These are phyloP conservation scores for Sycophila sp. DNA, from an alignment of 1,140 invertebrate species.

Conservation along the genomic window DNA sequence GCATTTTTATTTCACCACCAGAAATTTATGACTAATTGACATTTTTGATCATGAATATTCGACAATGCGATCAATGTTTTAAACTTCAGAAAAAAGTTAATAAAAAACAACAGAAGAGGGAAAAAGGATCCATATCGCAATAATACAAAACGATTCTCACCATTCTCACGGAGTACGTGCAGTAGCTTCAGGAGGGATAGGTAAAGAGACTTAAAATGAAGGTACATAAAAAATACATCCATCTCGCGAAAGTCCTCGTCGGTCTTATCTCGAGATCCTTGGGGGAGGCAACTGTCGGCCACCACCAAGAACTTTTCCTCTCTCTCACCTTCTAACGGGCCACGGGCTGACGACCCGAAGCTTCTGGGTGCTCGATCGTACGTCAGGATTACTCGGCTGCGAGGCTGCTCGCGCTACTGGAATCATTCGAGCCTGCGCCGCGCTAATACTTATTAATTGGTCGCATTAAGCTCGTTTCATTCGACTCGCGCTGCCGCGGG, in stretches of 20 bases:
- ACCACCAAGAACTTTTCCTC: too few species aligned
- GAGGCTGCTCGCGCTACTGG: constrained; percentile 27
- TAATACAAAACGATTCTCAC: background rate
- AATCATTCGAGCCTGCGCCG: constrained; percentile 33
- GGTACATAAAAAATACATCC: constrained; percentile 21
- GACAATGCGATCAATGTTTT: too few species aligned
- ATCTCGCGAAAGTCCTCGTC: constrained; percentile 2
- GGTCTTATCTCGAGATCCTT: constrained; percentile 6
- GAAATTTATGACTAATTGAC: too few species aligned
- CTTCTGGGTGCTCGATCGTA: constrained; percentile 31
- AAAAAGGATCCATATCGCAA: too few species aligned
- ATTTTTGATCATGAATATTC: too few species aligned
- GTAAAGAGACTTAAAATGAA: background rate
- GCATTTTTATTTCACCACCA: too few species aligned
- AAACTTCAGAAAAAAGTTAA: too few species aligned
- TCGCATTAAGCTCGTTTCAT: constrained; percentile 45
- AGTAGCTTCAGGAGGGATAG: background rate
- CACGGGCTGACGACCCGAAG: background rate
- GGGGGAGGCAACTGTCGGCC: background rate
- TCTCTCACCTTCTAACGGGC: too few species aligned
- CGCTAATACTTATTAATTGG: constrained; percentile 50
- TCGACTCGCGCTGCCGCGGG: constrained; percentile 5
- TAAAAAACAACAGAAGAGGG: background rate
- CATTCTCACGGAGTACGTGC: background rate
- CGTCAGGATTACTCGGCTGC: constrained; percentile 42